Base-by-base conservation (phyloP, 2,888 invertebrate species). In the Eugnorisma glareosa region DNA sequence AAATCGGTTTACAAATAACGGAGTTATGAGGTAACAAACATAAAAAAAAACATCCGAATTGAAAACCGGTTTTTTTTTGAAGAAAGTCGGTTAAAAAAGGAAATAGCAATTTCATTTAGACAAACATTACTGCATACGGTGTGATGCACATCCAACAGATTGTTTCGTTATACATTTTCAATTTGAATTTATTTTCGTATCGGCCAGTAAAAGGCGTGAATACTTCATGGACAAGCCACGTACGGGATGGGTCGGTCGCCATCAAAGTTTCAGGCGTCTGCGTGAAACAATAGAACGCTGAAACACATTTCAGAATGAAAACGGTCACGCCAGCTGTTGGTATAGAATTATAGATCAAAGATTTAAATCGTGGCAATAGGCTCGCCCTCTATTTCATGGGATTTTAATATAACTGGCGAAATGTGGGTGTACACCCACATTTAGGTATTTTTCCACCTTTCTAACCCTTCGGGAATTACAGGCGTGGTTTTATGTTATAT, bases 141-240 rank as follows among this genome's bases (percentile, higher is more conserved):
- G 82, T 82, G 28, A 61, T 37, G 3, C 13, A 68, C 40, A 45
- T 40, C 63, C 77, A 67, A 63, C 37, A 18, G 6, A 15, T 48
- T 51, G 35, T n/a, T 82, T 35, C 24, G 48, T 51, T 37, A n/a
- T 45, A 64, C 21, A 74, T 69, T 72, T 72, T 72, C 71, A 66
- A 86, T 82, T 57, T 15, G 48, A 71, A 74, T 71, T 74, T 77
- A 86, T 86, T 83, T 72, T 67, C 37, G 73, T 51, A 76, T 67
- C 61, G 68, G 21, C n/a, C 35, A 24, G 68, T 37, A 43, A 43
- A 45, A 28, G 11, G 31, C 35, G 8, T 86, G 78, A 68, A 86
- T 83, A 67, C 67, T 86, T 83, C 63, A 83, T 71, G 40, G 31
- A 45, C 35, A 54, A 1, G 37, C 43, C n/a, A 48, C 40, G 59